Evolutionary conservation across 2,888 invertebrate species (phyloP).

Genomic region (Drosophila subsilvestris): DNA sequence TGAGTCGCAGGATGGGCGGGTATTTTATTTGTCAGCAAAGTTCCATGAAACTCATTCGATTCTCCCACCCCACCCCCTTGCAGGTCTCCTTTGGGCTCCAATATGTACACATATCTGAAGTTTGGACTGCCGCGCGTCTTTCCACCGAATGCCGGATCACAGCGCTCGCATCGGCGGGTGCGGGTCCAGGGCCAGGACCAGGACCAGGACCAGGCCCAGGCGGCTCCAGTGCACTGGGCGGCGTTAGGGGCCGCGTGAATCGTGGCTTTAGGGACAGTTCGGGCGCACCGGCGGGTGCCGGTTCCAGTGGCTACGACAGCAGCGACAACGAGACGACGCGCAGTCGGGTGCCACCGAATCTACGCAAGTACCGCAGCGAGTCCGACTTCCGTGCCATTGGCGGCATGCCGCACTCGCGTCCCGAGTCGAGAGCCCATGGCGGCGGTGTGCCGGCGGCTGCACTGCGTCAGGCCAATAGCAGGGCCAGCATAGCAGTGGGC

Average conservation of each 20-base stretch:
- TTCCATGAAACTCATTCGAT: not conserved
- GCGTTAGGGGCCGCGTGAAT: constrained; percentile 86
- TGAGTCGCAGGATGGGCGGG: not conserved
- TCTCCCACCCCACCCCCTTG: not conserved
- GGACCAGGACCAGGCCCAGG: constrained; percentile 55
- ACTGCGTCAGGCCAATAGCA: constrained; percentile 89
- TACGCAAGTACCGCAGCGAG: constrained; percentile 92
- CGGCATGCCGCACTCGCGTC: constrained; percentile 82
- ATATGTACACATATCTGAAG: constrained; percentile 97
- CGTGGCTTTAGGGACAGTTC: constrained; percentile 87
- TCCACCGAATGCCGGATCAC: constrained; percentile 92
- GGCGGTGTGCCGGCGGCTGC: constrained; percentile 87
- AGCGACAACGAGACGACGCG: constrained; percentile 91
- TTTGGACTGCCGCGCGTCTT: constrained; percentile 96
- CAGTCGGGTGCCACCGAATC: constrained; percentile 84
- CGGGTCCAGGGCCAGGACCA: constrained; percentile 75
- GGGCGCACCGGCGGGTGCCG: constrained; percentile 83
- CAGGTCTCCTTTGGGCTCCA: constrained; percentile 93
- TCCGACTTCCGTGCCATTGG: constrained; percentile 90
- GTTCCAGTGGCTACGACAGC: constrained; percentile 96
- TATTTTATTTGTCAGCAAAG: not conserved
- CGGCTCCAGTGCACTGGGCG: constrained; percentile 71
- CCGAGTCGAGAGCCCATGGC: constrained; percentile 82
- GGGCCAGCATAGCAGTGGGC: constrained; percentile 85
- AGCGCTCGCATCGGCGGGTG: constrained; percentile 87